phyloP scores from a whole-genome alignment of 2,888 invertebrate species.

The Iselma pallidipennis region DNA sequence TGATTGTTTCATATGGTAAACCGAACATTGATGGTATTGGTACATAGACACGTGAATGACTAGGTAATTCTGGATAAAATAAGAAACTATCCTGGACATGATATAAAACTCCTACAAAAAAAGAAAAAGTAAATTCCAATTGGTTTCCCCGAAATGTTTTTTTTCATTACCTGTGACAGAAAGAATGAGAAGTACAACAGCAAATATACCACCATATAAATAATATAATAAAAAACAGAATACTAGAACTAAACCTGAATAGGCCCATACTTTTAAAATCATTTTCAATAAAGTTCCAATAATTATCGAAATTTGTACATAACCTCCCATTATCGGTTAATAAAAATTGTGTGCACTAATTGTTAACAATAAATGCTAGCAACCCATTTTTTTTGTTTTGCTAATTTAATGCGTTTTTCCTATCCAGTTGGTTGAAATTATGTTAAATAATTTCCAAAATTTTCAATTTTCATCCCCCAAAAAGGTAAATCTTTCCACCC shows the following conservation, averaged over 20 bases:
- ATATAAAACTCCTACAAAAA: slow-evolving; percentile 74
- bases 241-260: slow-evolving; percentile 73
- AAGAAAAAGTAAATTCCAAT: neutral
- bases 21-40: slow-evolving; percentile 84
- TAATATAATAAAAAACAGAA: slow-evolving; percentile 79
- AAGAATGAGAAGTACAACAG: slow-evolving; percentile 69
- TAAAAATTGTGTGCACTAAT: neutral
- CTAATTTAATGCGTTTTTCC: too few species aligned
- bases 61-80: slow-evolving; percentile 88
- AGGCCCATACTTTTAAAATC: slow-evolving; percentile 75
- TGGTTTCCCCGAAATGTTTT: neutral
- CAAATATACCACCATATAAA: slow-evolving; percentile 78
- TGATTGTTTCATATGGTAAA: slow-evolving; percentile 84
- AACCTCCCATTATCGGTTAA: slow-evolving; percentile 48
- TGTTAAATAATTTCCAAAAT: neutral
- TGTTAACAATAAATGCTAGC: neutral
- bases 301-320: slow-evolving; percentile 52
- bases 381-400: too few species aligned
- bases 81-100: slow-evolving; percentile 83
- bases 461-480: neutral
- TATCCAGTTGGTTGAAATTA: neutral
- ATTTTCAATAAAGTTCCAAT: slow-evolving; percentile 59
- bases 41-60: slow-evolving; percentile 85
- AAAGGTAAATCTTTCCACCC: neutral
- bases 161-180: slow-evolving; percentile 69